Conservation (phyloP, 2,888 invertebrate genomes). For the Rhagonycha fulva region DNA sequence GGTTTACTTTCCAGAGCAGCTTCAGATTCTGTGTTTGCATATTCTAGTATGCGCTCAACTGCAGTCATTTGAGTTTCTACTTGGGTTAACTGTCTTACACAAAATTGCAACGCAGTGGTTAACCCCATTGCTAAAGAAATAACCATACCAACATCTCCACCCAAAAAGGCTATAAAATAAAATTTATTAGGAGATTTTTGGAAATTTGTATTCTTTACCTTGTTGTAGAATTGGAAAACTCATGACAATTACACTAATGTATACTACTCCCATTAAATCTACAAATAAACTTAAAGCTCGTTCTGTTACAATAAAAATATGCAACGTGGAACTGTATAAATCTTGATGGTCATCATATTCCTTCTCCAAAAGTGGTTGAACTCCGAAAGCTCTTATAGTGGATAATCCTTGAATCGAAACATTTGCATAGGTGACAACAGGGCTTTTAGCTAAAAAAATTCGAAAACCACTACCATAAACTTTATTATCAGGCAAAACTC, state of each 20-base stretch:
- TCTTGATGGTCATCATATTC: slow-evolving; percentile 65
- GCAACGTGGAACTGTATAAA: slow-evolving; percentile 72
- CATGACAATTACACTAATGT: slow-evolving; percentile 32
- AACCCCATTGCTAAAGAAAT: slow-evolving; percentile 48
- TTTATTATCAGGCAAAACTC: slow-evolving; percentile 53
- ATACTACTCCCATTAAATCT: slow-evolving; percentile 60
- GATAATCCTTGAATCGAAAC: slow-evolving; percentile 73
- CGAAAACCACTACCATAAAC: background rate
- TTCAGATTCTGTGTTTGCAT: slow-evolving; percentile 42
- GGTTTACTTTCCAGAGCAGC: slow-evolving; percentile 39
- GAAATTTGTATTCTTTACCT: background rate
- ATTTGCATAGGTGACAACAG: slow-evolving; percentile 74
- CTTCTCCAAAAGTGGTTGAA: slow-evolving; percentile 62
- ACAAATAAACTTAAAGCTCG: slow-evolving; percentile 59
- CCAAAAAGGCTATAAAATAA: slow-evolving; percentile 41
- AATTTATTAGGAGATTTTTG: background rate
- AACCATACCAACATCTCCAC: slow-evolving; percentile 49
- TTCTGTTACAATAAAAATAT: slow-evolving; percentile 61
- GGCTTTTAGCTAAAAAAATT: slow-evolving; percentile 68
- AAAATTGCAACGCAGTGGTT: slow-evolving; percentile 76
- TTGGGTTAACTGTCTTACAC: slow-evolving; percentile 62
- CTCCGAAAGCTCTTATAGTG: slow-evolving; percentile 72
- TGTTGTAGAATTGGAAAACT: background rate
- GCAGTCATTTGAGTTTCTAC: slow-evolving; percentile 79
- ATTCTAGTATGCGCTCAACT: slow-evolving; percentile 51